Percentiles rank a stretch among this genome's conserved stretches.
Evolutionary conservation across 2,797 vertebrate species (phyloP).

Genomic region (Notolabrus celidotus): DNA sequence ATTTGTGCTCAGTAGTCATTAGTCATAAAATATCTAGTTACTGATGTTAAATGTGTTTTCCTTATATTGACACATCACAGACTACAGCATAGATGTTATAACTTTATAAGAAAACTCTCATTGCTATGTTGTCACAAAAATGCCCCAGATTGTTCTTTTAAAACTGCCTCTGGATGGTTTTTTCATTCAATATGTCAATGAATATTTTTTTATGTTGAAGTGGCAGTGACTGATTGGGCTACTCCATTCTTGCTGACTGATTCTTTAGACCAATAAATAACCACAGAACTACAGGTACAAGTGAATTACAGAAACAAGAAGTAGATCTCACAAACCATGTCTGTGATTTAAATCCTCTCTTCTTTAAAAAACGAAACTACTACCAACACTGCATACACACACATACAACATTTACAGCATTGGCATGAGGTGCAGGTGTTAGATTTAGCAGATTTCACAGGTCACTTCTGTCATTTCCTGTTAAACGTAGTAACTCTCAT

Average conservation of each 20-base stretch:
- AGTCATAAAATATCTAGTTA: neutral
- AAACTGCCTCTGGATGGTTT: neutral
- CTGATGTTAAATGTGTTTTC: neutral
- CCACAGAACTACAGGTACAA: neutral
- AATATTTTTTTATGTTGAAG: neutral
- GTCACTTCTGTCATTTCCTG: neutral
- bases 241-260: too few relatives aligned
- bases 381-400: neutral
- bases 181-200: neutral
- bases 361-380: neutral
- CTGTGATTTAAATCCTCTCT: neutral
- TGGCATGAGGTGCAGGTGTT: neutral
- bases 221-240: neutral
- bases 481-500: neutral
- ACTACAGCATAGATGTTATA: neutral
- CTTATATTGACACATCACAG: neutral
- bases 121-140: neutral
- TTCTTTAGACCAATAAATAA: neutral
- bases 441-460: neutral
- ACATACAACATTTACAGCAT: neutral
- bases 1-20: neutral
- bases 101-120: neutral
- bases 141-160: neutral
- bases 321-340: neutral
- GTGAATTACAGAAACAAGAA: neutral